A percentile compares a stretch with the other conserved stretches of the same genome.
phyloP scores from a whole-genome alignment of 92 coral and sea anemone species.

The Epizoanthus stellaris region DNA sequence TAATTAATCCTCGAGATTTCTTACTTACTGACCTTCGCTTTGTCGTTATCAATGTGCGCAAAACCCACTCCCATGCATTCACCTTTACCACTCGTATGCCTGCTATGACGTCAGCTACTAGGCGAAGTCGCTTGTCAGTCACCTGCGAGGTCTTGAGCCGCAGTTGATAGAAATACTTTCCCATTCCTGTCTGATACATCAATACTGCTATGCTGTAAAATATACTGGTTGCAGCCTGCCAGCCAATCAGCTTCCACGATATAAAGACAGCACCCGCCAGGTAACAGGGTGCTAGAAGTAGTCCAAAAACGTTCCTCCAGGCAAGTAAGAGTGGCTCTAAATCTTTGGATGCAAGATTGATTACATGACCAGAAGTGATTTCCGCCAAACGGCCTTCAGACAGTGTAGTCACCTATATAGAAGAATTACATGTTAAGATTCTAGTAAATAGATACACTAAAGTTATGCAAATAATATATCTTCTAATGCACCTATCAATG shows the following conservation, averaged over 20 bases:
- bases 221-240: constrained; percentile 17
- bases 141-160: not conserved
- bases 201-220: constrained; percentile 1
- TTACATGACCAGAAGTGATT: constrained; percentile 11
- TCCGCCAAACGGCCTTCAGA: not conserved
- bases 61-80: constrained; percentile 11
- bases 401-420: not conserved
- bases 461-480: too few relatives aligned
- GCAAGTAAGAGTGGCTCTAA: not conserved
- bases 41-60: not conserved
- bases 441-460: too few relatives aligned
- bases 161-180: constrained; percentile 10
- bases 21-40: constrained; percentile 22
- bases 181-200: not conserved
- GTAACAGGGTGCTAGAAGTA: not conserved
- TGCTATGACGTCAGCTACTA: constrained; percentile 23
- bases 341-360: too few relatives aligned
- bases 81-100: constrained; percentile 12
- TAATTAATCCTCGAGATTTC: too few relatives aligned
- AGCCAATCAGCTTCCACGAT: constrained; percentile 15
- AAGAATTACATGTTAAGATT: not conserved
- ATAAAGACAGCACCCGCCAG: not conserved
- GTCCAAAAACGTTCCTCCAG: not conserved
- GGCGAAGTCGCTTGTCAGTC: constrained; percentile 19
- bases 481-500: too few relatives aligned